Evolutionary conservation across 2,797 vertebrate genomes (phyloP), one percentile per base, ranked within the genome.

Genomic region (Rhinatrema bivittatum): DNA sequence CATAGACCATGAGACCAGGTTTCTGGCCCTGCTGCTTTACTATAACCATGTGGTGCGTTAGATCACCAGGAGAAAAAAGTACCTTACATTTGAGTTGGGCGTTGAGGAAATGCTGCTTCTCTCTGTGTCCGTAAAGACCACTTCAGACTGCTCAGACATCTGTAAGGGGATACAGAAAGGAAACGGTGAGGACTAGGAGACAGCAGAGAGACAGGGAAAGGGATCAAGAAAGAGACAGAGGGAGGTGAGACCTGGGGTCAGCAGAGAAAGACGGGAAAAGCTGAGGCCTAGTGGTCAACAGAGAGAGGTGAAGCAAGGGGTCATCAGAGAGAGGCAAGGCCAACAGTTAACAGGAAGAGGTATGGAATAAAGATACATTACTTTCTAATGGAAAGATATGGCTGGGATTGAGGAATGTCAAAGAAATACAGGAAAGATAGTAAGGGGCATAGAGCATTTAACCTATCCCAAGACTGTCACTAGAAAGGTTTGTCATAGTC

Each of bases 121-220:
- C 59, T 96, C 94, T 30, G 75, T 56, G 3, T 96, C 91, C 3
- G 72, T 77, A 62, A 90, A 90, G 0, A 74, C 32, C 16, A 81
- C 82, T 7, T 88, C 87, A 42, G 82, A 76, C 22, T 91, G 85
- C 43, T 94, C 89, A 0, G 88, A 88, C 93, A 95, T 89, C 82
- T 87, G 59, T 48, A 63, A n/a, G 22, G 25, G 52, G 16, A 49
- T 1, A 12, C 3, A 3, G 16, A 12, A 16, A 24, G 17, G 3
- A 17, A 11, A 15, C 23, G 25, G 19, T n/a, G n/a, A n/a, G n/a
- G n/a, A n/a, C n/a, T n/a, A n/a, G n/a, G n/a, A n/a, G n/a, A n/a
- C n/a, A n/a, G n/a, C n/a, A n/a, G n/a, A n/a, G 13, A 3, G 17
- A 8, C 9, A 1, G 7, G 3, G n/a, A 0, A 13, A 10, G 46